Evolutionary conservation across 1,140 invertebrate species (phyloP).

Genomic region (Telenomus remus): DNA sequence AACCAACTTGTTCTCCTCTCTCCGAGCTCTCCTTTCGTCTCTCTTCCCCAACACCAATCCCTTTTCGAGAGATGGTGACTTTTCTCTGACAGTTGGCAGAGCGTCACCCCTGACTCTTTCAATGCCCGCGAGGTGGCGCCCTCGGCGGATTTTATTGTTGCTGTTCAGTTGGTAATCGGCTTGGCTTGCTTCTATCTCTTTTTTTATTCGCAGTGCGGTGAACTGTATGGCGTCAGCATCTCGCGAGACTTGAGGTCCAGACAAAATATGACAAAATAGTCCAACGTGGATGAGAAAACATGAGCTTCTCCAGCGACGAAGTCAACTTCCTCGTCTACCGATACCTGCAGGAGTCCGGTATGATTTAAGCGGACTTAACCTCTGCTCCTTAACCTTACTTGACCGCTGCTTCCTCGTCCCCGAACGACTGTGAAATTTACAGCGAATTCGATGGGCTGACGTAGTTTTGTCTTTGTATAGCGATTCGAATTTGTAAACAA

Average conservation of each 20-base stretch:
- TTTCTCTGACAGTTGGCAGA: too few relatives aligned
- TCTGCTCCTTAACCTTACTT: conserved; percentile 29
- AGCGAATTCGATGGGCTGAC: too few relatives aligned
- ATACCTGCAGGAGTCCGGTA: conserved; percentile 99
- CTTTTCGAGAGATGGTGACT: too few relatives aligned
- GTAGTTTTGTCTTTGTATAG: too few relatives aligned
- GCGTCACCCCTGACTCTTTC: too few relatives aligned
- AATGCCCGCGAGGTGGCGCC: too few relatives aligned
- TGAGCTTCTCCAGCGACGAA: conserved; percentile 99
- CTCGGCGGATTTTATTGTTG: too few relatives aligned
- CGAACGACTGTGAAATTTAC: too few relatives aligned
- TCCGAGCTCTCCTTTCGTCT: too few relatives aligned
- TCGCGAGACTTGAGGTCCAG: conserved; percentile 13
- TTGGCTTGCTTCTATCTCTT: conserved; percentile 27
- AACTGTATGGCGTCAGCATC: conserved; percentile 46
- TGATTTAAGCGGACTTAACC: conserved; percentile 64
- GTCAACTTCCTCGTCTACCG: conserved; percentile 99
- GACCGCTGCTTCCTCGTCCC: not conserved
- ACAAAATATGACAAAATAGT: conserved; percentile 51
- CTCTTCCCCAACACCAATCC: too few relatives aligned
- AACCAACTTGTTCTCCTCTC: too few relatives aligned
- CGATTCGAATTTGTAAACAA: too few relatives aligned
- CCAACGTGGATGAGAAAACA: conserved; percentile 71
- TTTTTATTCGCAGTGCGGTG: conserved; percentile 29
- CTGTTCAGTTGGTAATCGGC: conserved; percentile 1